phyloP scores from a whole-genome alignment of 2,113 vertebrate genomes.

The Phaethon lepturus region DNA sequence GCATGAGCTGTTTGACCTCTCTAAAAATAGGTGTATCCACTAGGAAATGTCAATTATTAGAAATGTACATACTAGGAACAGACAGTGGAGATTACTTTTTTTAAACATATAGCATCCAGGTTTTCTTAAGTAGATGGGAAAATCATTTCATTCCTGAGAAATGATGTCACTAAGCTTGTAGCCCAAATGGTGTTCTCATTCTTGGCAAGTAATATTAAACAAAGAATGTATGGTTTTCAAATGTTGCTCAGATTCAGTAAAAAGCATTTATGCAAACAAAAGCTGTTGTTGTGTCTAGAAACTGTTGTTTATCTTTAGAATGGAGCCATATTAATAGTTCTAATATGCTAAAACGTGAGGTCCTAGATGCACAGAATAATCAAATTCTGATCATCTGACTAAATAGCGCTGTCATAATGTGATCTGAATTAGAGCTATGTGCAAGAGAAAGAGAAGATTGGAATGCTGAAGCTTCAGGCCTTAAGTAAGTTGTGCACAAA shows the following conservation, averaged over 20 bases:
- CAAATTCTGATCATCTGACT: neutral
- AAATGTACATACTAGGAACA: neutral
- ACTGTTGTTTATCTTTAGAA: slow-evolving; percentile 45
- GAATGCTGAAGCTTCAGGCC: neutral
- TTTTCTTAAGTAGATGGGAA: slow-evolving; percentile 25
- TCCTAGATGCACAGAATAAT: neutral
- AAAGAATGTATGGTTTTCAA: slow-evolving; percentile 55
- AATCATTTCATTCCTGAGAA: slow-evolving; percentile 32
- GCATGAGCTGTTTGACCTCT: neutral
- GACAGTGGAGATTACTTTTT: neutral
- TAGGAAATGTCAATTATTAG: neutral
- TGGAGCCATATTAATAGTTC: slow-evolving; percentile 63
- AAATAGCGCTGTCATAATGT: neutral
- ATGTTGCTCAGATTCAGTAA: slow-evolving; percentile 39
- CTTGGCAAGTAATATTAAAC: slow-evolving; percentile 58
- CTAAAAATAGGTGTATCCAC: neutral
- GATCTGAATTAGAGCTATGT: neutral
- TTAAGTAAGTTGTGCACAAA: neutral
- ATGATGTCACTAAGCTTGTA: slow-evolving; percentile 46
- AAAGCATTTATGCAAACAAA: slow-evolving; percentile 48
- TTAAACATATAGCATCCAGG: neutral
- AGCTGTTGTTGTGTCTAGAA: slow-evolving; percentile 59
- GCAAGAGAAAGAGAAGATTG: neutral
- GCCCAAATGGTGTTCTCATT: slow-evolving; percentile 65
- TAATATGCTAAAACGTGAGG: slow-evolving; percentile 20